Conservation (phyloP, 64 coral and sea anemone species). For the Montipora foliosa region DNA sequence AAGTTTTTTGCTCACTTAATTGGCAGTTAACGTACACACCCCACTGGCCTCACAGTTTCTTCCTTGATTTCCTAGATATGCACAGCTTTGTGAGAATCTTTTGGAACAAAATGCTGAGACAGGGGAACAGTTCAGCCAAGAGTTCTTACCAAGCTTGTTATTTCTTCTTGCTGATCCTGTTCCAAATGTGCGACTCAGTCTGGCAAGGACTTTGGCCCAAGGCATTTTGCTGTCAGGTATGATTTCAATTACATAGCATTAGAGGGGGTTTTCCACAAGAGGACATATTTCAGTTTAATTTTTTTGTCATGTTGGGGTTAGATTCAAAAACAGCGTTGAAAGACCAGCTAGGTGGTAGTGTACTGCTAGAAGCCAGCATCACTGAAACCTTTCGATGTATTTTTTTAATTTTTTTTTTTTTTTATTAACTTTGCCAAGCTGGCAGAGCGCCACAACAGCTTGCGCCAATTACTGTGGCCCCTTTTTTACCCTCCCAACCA, state of each 20-base stretch:
- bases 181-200: slow-evolving; percentile 88
- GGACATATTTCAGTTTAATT: too few species aligned
- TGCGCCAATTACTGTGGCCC: too few species aligned
- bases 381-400: too few species aligned
- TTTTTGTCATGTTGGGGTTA: too few species aligned
- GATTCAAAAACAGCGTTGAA: too few species aligned
- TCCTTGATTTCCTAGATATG: slow-evolving; percentile 59
- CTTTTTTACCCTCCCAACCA: too few species aligned
- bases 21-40: not conserved
- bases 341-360: too few species aligned
- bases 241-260: not conserved
- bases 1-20: not conserved
- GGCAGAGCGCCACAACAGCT: too few species aligned
- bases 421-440: too few species aligned
- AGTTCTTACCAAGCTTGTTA: slow-evolving; percentile 93
- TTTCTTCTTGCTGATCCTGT: slow-evolving; percentile 84
- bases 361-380: too few species aligned
- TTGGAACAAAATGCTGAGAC: slow-evolving; percentile 89
- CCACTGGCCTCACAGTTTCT: not conserved
- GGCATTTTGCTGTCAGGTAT: slow-evolving; percentile 76
- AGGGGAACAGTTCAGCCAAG: slow-evolving; percentile 83
- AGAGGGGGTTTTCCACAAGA: too few species aligned
- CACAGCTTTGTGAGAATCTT: slow-evolving; percentile 89
- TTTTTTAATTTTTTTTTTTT: too few species aligned
- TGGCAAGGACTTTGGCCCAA: slow-evolving; percentile 89